A percentile compares a stretch with the other conserved stretches of the same genome.
These are phyloP conservation scores for Epicampocera succincta DNA, from an alignment of 2,888 invertebrate genomes.

Conservation along the genomic window DNA sequence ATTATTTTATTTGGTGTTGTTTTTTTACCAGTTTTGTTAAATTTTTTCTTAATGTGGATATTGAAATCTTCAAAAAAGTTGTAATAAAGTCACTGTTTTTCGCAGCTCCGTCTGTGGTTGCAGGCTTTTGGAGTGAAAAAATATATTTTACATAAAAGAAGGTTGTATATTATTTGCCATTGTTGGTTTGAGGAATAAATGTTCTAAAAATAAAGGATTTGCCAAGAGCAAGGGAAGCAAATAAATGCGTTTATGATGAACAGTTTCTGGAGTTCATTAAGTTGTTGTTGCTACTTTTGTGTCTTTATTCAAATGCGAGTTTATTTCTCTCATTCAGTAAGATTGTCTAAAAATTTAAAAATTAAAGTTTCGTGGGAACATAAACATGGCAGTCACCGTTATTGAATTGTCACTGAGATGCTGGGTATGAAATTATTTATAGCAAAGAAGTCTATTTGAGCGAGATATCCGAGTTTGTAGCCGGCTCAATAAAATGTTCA, in stretches of 20 bases:
- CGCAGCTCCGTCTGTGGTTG: not conserved
- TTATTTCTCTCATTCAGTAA: too few species aligned
- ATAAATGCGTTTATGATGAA: conserved; percentile 68
- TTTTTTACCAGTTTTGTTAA: conserved; percentile 45
- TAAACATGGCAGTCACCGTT: too few species aligned
- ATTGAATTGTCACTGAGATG: too few species aligned
- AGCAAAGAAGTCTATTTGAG: too few species aligned
- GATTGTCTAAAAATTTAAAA: too few species aligned
- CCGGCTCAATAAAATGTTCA: too few species aligned
- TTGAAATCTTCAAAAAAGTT: conserved; percentile 25
- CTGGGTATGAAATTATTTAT: too few species aligned
- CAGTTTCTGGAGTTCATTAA: conserved; percentile 65
- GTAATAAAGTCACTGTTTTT: conserved; percentile 7
- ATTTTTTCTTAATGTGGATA: conserved; percentile 1
- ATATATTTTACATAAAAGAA: conserved; percentile 26
- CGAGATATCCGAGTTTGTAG: too few species aligned
- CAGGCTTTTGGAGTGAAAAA: not conserved
- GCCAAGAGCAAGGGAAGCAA: conserved; percentile 21
- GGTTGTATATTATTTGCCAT: conserved; percentile 33
- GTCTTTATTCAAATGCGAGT: too few species aligned
- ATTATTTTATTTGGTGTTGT: conserved; percentile 5
- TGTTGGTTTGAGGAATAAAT: too few species aligned
- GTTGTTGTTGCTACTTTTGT: conserved; percentile 27
- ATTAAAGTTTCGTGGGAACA: too few species aligned
- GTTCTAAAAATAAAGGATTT: conserved; percentile 23